Evolutionary conservation across 1,140 invertebrate genomes (phyloP), one percentile per base, ranked within the genome.

Genomic region (Charaxes varanes): DNA sequence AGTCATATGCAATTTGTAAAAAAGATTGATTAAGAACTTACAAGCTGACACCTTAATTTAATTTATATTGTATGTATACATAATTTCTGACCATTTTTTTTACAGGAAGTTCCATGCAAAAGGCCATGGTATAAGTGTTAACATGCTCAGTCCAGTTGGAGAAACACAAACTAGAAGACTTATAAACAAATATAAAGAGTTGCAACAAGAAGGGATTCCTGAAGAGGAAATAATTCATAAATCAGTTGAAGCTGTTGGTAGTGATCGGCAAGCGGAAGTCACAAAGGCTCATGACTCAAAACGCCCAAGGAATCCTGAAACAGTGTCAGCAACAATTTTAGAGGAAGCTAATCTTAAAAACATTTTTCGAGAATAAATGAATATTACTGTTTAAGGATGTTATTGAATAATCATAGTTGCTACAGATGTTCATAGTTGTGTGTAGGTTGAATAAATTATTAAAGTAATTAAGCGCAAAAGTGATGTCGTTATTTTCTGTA

Each of bases 21-120:
- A n/a, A n/a, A n/a, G n/a, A n/a, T n/a, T n/a, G n/a, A n/a, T n/a
- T n/a, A n/a, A n/a, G n/a, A n/a, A n/a, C n/a, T n/a, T n/a, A n/a
- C n/a, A n/a, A n/a, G n/a, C n/a, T n/a, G n/a, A n/a, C n/a, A n/a
- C n/a, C n/a, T n/a, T n/a, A n/a, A n/a, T n/a, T n/a, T n/a, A n/a
- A n/a, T n/a, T n/a, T n/a, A n/a, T n/a, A n/a, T n/a, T n/a, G n/a
- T n/a, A n/a, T n/a, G n/a, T n/a, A n/a, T n/a, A n/a, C n/a, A n/a
- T n/a, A n/a, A n/a, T n/a, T n/a, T n/a, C n/a, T n/a, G n/a, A n/a
- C n/a, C n/a, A n/a, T n/a, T 17, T 38, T 38, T 37, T 55, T 85
- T 86, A 18, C 60, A 92, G 91, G 11, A 87, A 88, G 63, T 90
- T 90, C 37, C 89, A 91, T 43, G 85, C 86, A 24, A 74, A 85